Percentiles rank a stretch among this genome's conserved stretches.
phyloP scores from a whole-genome alignment of 23 tunicate species.

The Aplidium turbinatum region DNA sequence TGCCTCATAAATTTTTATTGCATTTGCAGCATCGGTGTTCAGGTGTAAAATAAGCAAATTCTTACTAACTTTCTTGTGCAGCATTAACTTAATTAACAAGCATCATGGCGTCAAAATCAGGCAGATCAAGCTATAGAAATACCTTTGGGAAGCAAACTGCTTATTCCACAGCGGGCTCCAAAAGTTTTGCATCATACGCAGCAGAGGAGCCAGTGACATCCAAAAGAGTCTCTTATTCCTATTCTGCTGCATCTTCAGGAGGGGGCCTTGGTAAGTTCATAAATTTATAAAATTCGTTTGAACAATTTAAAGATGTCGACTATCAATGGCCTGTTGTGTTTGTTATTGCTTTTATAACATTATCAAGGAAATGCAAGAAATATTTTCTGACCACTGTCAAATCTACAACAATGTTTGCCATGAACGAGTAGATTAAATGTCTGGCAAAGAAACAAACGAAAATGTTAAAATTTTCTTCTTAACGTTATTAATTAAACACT shows the following conservation, averaged over 20 bases:
- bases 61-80: too few relatives aligned
- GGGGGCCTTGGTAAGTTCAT: constrained; percentile 51
- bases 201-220: constrained; percentile 65
- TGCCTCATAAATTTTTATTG: too few relatives aligned
- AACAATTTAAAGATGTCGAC: neutral
- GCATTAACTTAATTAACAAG: too few relatives aligned
- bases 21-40: too few relatives aligned
- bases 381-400: too few relatives aligned
- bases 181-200: constrained; percentile 6
- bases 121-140: constrained; percentile 83
- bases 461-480: too few relatives aligned
- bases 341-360: neutral
- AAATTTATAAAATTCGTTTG: neutral
- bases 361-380: neutral
- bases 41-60: too few relatives aligned
- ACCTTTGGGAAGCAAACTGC: constrained; percentile 93
- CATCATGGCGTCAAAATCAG: constrained; percentile 48
- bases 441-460: too few relatives aligned
- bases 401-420: too few relatives aligned
- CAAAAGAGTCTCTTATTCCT: constrained; percentile 74
- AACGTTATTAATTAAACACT: too few relatives aligned
- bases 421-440: too few relatives aligned
- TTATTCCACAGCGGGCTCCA: constrained; percentile 91
- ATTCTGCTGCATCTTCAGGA: constrained; percentile 39
- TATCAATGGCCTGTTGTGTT: neutral